phyloP scores from a whole-genome alignment of 2,113 vertebrate species.

The Microcebus murinus region DNA sequence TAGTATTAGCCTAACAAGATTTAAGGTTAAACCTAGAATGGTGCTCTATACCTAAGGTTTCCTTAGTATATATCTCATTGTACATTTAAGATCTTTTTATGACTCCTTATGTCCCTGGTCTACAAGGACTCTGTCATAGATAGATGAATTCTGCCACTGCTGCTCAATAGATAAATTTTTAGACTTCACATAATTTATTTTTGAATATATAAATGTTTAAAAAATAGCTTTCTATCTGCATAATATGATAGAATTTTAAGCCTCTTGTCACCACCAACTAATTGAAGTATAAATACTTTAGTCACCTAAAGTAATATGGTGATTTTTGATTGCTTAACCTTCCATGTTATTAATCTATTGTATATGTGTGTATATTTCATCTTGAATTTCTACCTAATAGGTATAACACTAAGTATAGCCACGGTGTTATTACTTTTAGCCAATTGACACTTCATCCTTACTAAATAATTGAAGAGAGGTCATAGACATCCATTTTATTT shows the following conservation, averaged over 20 bases:
- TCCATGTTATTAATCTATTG: neutral
- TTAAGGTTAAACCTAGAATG: neutral
- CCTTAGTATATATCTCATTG: neutral
- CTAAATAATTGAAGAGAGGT: conserved; percentile 71
- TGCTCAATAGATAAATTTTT: conserved; percentile 5
- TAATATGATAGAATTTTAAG: neutral
- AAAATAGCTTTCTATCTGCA: neutral
- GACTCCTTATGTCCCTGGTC: neutral
- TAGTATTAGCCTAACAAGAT: neutral
- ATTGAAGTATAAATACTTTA: conserved; percentile 34
- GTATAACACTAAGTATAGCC: conserved; percentile 19
- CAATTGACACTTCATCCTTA: conserved; percentile 57
- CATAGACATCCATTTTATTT: conserved; percentile 62
- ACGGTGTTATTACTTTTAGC: conserved; percentile 62
- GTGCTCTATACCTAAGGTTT: neutral
- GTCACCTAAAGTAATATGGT: neutral
- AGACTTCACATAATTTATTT: conserved; percentile 14
- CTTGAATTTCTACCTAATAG: conserved; percentile 42
- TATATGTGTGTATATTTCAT: neutral
- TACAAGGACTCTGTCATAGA: neutral
- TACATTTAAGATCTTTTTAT: neutral
- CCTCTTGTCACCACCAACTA: conserved; percentile 17
- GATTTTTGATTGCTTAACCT: conserved; percentile 1
- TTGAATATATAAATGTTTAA: neutral
- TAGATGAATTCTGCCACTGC: neutral